Base-by-base conservation (phyloP, 92 coral and sea anemone genomes). In the Porites lobata region DNA sequence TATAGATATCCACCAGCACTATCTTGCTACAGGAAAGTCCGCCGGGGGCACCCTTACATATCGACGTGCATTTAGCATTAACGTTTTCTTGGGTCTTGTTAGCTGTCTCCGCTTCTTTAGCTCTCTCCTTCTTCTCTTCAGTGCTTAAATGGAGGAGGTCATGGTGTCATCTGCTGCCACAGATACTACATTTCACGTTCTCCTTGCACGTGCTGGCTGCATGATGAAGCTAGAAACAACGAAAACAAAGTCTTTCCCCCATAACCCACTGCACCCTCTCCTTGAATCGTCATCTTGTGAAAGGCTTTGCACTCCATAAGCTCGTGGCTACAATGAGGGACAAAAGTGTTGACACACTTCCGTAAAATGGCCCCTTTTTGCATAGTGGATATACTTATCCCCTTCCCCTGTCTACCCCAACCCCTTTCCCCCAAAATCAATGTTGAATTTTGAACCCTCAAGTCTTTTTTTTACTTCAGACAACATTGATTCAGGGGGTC, bases 21-120 rank as follows among this genome's bases (percentile, higher is more conserved):
- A 72, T 83, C 50, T 88, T 88, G 73, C 89, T 88, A 51, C 94
- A 91, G 24, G 94, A 88, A 1, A 77, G 81, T 75, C 78, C 53
- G 43, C 88, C 64, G 11, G 32, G 62, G 77, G n/a, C 78, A 11
- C 63, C 79, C 17, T 78, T 43, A 64, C 86, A 84, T 20, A 73
- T 67, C 50, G 81, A 58, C 9, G 89, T 85, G 32, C 86, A 85
- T 29, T 90, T 90, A 52, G 29, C 4, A 29, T 7, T 53, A 15
- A 74, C 18, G 21, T 18, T 74, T 19, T 75, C 79, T n/a, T 7
- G 20, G 77, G 24, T 20, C 29, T 72, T 15, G 18, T 43, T 68
- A 19, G 56, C 65, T 13, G 18, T 76, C 78, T 86, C 76, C 4
- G 64, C 54, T 80, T 90, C 61, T 63, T 82, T 82, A 12, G 70